A percentile compares a stretch with the other conserved stretches of the same genome.
These are phyloP conservation scores for Drosophila cognata DNA, from an alignment of 2,888 invertebrate genomes.

Conservation along the genomic window DNA sequence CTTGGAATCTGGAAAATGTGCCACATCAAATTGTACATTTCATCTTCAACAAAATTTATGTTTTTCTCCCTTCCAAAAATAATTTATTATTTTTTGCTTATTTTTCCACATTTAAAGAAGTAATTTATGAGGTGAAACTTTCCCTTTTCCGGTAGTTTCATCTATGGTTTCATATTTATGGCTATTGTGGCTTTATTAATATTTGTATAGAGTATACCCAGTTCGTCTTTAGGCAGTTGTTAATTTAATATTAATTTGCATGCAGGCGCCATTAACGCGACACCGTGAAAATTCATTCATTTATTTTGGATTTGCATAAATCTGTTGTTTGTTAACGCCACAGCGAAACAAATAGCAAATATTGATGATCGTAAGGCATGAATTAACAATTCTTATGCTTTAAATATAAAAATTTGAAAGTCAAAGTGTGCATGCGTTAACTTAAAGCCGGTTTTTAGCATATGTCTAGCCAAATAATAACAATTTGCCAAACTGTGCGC, in stretches of 20 bases:
- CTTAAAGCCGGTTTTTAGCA: conserved; percentile 42
- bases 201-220: conserved; percentile 11
- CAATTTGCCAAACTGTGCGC: conserved; percentile 16
- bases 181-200: neutral
- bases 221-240: neutral
- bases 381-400: conserved; percentile 41
- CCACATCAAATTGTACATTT: too few relatives aligned
- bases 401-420: conserved; percentile 4
- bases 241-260: conserved; percentile 47
- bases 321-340: conserved; percentile 49
- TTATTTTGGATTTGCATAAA: conserved; percentile 60
- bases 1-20: neutral
- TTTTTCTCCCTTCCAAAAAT: neutral
- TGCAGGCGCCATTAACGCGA: conserved; percentile 46
- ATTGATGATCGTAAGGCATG: conserved; percentile 37
- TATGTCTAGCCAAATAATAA: conserved; percentile 26
- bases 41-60: neutral
- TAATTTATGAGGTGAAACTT: neutral
- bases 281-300: conserved; percentile 54
- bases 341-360: conserved; percentile 37
- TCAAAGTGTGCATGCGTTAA: conserved; percentile 15
- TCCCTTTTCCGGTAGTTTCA: neutral
- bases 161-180: neutral
- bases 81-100: neutral
- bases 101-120: neutral